These are phyloP conservation scores for Aporophyla nigra DNA, from an alignment of 2,888 invertebrate genomes.

Conservation along the genomic window DNA sequence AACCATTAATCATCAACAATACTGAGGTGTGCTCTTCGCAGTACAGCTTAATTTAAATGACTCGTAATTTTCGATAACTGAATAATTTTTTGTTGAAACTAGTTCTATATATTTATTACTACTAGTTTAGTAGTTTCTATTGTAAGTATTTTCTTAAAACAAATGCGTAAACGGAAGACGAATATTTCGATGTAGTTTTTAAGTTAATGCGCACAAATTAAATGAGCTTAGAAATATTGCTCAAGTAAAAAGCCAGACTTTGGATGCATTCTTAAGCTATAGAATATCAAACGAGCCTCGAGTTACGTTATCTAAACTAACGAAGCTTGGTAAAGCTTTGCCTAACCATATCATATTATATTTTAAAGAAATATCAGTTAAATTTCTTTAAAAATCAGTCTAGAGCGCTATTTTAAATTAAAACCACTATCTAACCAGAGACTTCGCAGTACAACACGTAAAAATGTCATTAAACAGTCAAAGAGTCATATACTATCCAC, in stretches of 20 bases:
- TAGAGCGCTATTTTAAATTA: constrained; percentile 18
- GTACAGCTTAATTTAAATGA: background rate
- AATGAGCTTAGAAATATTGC: background rate
- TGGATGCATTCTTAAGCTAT: background rate
- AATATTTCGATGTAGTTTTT: background rate
- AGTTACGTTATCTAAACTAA: background rate
- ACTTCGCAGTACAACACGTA: constrained; percentile 22
- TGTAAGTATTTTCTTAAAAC: background rate
- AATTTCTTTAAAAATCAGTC: background rate
- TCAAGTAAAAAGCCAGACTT: background rate
- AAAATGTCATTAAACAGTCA: constrained; percentile 28
- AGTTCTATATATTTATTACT: background rate
- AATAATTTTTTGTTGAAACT: no score
- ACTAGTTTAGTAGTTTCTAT: background rate
- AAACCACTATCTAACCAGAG: constrained; percentile 7
- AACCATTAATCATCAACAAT: background rate
- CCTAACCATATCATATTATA: constrained; percentile 11
- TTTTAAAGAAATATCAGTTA: background rate
- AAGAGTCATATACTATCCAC: constrained; percentile 34
- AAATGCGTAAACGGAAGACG: background rate
- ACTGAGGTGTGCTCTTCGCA: background rate
- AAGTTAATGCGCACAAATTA: no score
- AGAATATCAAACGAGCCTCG: constrained; percentile 8
- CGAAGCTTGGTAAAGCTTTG: background rate
- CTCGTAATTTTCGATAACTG: no score